Base-by-base conservation (phyloP, 2,797 vertebrate genomes). In the Clamator glandarius region DNA sequence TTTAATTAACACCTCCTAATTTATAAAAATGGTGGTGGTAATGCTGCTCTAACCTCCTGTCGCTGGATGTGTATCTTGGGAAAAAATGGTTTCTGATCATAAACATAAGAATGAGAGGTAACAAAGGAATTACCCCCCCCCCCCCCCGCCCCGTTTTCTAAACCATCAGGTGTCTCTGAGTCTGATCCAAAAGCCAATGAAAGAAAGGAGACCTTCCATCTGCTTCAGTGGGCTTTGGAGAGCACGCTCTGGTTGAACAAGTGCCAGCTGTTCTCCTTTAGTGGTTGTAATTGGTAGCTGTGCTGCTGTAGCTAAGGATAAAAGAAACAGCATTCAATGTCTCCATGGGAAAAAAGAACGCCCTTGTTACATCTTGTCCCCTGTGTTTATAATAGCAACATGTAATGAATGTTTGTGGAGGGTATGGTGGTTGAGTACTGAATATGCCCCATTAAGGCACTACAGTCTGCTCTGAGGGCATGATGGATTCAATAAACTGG, bases 211-310 rank as follows among this genome's bases (percentile, higher is more conserved):
- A 29, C 68, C 91, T 83, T 80, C 46, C 46, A 58, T 64, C 1
- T 0, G 50, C 29, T 68, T 68, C 78, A 64, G 62, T 13, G 67
- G 54, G 33, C 80, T 88, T 84, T 85, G 70, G 54, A 84, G 59
- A 59, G 89, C 58, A 35, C 0, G 2, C 57, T 76, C 52, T 58
- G 80, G 48, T 83, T 2, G 2, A 87, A 21, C 29, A n/a, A 68
- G 87, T 54, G 87, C 78, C 89, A 83, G 89, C 90, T 80, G 74
- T 52, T 92, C 89, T 36, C 51, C 81, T 90, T 79, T 84, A 87
- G 85, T 11, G 75, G 7, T 15, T 72, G 46, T 74, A 72, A 58
- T 62, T 78, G 61, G 57, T 73, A 68, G 14, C 79, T 59, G 59
- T 0, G 0, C 84, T 92, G 89, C 94, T 31, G 59, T 50, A 70